phyloP scores from a whole-genome alignment of 2,888 invertebrate species.

The Thelaira solivaga region DNA sequence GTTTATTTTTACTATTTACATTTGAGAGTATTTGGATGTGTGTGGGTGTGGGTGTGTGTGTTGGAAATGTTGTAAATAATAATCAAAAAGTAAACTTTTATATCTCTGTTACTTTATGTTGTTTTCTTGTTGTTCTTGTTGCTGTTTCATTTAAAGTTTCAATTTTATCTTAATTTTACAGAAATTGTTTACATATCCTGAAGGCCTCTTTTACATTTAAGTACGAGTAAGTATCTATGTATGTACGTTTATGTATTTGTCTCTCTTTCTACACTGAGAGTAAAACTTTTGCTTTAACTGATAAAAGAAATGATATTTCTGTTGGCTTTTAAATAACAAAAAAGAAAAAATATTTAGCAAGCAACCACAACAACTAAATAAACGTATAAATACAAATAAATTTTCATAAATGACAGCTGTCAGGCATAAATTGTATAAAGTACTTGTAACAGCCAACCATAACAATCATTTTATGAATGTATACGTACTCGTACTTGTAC shows the following conservation, averaged over 20 bases:
- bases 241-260: background rate
- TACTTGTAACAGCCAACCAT: constrained; percentile 39
- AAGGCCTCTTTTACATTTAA: constrained; percentile 36
- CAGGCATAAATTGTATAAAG: constrained; percentile 57
- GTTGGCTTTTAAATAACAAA: constrained; percentile 4
- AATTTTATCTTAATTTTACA: constrained; percentile 62
- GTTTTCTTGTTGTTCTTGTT: constrained; percentile 6
- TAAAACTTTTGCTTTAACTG: constrained; percentile 43
- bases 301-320: constrained; percentile 28
- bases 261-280: constrained; percentile 17
- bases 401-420: constrained; percentile 63
- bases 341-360: constrained; percentile 6
- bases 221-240: background rate
- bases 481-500: background rate
- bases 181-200: constrained; percentile 64
- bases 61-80: constrained; percentile 41
- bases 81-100: constrained; percentile 39
- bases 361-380: constrained; percentile 60
- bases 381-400: constrained; percentile 66
- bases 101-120: constrained; percentile 35
- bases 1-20: background rate
- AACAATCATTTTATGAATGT: constrained; percentile 2
- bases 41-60: too few species aligned
- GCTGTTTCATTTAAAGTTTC: constrained; percentile 43
- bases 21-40: background rate